Evolutionary conservation across 2,888 invertebrate species (phyloP), one percentile per base, ranked within the genome.

Genomic region (Opisthograptis luteolata): DNA sequence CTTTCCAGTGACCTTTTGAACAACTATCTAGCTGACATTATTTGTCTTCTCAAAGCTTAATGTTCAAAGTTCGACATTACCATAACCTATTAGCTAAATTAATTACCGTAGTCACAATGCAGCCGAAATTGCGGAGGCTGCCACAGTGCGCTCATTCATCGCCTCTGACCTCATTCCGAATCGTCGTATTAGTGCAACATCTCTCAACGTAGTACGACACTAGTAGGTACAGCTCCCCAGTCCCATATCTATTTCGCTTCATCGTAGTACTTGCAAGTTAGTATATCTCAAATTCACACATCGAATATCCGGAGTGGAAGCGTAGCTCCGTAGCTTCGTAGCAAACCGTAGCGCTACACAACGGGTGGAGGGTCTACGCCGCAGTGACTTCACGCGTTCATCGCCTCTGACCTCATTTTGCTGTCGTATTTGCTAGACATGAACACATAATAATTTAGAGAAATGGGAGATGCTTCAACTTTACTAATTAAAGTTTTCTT

Each of bases 321-420:
- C 28, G 37, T 27, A 25, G 28, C 28, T 1, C 8, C 40, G 40
- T 40, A 28, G 30, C 12, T 20, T 3, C 40, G 40, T 30, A 40
- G 40, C 30, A 30, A 40, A n/a, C 40, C 30, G 40, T 40, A 40
- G 25, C 10, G 17, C 15, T 24, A 41, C 24, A 19, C n/a, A 24
- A 32, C 15, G n/a, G 42, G 9, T 13, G 8, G 32, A 42, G 32
- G 31, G 31, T 42, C 24, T 42, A 42, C 32, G 25, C 17, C n/a
- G 30, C 30, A 20, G 40, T 30, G 31, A 41, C 31, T 41, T 20
- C n/a, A 4, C 12, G 12, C 32, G 25, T 34, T 25, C 32, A 42
- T 42, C 31, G 40, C 22, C 8, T 27, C 13, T 15, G 41, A 41
- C 41, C 41, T 24, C 31, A 9, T 41, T 41, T 6, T 24, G 5